Conservation (phyloP, 2,113 vertebrate genomes). For the Siniperca chuatsi region DNA sequence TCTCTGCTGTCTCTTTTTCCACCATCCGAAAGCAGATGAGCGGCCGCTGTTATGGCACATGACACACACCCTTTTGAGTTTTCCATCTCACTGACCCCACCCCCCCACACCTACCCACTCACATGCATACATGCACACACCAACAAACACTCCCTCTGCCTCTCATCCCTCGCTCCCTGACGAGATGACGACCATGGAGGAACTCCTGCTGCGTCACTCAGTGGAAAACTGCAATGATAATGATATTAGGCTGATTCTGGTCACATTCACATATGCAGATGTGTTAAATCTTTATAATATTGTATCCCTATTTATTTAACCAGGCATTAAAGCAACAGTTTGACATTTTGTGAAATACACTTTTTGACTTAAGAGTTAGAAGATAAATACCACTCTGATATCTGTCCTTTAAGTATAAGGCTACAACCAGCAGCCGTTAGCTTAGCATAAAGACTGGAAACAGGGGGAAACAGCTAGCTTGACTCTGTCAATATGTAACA, state of each 20-base stretch:
- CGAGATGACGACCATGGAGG: conserved; percentile 16
- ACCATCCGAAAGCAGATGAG: conserved; percentile 52
- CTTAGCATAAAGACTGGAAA: background rate
- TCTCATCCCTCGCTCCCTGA: conserved; percentile 38
- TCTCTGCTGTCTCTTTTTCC: conserved; percentile 50
- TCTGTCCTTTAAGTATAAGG: background rate
- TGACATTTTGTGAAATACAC: background rate
- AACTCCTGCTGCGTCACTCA: conserved; percentile 45
- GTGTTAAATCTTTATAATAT: background rate
- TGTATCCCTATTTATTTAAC: background rate
- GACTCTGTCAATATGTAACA: background rate
- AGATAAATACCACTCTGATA: background rate
- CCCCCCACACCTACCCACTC: conserved; percentile 13
- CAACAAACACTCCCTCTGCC: conserved; percentile 26
- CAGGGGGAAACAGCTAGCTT: background rate
- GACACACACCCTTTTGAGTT: conserved; percentile 62
- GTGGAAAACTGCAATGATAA: conserved; percentile 43
- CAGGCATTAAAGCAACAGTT: conserved; percentile 1
- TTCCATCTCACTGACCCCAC: conserved; percentile 56
- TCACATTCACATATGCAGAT: background rate
- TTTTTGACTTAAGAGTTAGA: background rate
- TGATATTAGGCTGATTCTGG: conserved; percentile 27
- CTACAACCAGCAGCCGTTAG: background rate
- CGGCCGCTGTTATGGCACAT: conserved; percentile 54
- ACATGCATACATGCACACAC: conserved; percentile 23